phyloP scores from a whole-genome alignment of 2,113 vertebrate species.

The Heterochromis multidens region DNA sequence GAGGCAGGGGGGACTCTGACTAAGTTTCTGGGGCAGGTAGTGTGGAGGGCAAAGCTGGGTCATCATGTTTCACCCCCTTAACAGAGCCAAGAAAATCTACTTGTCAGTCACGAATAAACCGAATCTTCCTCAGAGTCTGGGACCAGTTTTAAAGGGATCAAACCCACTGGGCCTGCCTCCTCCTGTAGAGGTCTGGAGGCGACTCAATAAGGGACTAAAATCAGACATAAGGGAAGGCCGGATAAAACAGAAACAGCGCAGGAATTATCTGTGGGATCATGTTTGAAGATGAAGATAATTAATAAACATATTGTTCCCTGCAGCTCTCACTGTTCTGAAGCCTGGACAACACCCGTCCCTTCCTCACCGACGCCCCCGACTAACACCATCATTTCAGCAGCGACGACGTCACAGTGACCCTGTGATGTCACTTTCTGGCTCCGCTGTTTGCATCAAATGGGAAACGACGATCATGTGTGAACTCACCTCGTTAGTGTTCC shows the following conservation, averaged over 20 bases:
- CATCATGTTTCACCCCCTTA: background rate
- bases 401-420: background rate
- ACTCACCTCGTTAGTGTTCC: slow-evolving; percentile 87
- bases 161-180: background rate
- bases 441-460: fast-evolving
- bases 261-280: too few relatives aligned
- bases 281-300: too few relatives aligned
- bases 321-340: too few relatives aligned
- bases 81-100: background rate
- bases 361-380: too few relatives aligned
- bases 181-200: background rate
- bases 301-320: too few relatives aligned
- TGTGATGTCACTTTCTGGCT: background rate
- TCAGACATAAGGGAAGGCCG: too few relatives aligned
- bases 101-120: background rate
- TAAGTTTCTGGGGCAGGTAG: background rate
- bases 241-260: too few relatives aligned
- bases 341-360: too few relatives aligned
- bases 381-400: background rate
- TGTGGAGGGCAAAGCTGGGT: background rate
- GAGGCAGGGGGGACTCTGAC: background rate
- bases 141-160: background rate
- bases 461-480: background rate
- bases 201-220: background rate
- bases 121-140: background rate